Conservation (phyloP, 2,797 vertebrate genomes). For the Atherinosoma microstoma region DNA sequence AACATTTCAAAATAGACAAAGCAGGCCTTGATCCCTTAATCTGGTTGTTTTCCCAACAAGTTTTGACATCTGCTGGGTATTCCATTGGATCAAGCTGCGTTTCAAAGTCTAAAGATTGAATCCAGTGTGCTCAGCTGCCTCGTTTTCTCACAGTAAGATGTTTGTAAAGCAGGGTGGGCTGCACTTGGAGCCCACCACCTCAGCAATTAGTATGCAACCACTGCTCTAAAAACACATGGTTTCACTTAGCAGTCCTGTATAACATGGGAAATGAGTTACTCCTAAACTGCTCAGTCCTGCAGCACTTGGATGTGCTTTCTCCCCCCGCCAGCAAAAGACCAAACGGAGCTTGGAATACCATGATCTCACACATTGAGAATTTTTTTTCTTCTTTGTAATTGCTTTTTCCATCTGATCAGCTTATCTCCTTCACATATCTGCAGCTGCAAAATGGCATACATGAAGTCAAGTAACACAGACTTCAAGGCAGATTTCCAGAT, state of each 20-base stretch:
- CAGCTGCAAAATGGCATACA: conserved; percentile 38
- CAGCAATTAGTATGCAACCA: conserved; percentile 76
- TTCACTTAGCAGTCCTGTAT: conserved; percentile 75
- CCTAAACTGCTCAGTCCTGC: conserved; percentile 43
- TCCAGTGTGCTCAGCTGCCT: conserved; percentile 31
- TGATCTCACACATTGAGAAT: conserved; percentile 62
- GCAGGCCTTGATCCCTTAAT: background rate
- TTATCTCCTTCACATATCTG: conserved; percentile 48
- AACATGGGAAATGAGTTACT: conserved; percentile 77
- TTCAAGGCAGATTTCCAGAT: conserved; percentile 9
- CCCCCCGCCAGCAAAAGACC: conserved; percentile 38
- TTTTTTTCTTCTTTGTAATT: conserved; percentile 50
- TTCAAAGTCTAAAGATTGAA: conserved; percentile 37
- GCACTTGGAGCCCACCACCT: conserved; percentile 61
- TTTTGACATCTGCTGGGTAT: conserved; percentile 25
- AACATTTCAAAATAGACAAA: background rate
- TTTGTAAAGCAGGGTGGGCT: conserved; percentile 73
- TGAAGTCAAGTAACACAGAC: background rate
- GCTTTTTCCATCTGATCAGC: conserved; percentile 49
- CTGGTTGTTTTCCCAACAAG: background rate
- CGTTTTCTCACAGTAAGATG: conserved; percentile 68
- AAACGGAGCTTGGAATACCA: conserved; percentile 68
- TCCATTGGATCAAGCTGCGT: conserved; percentile 16
- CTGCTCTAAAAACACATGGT: conserved; percentile 77
- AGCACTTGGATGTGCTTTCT: conserved; percentile 45